These are phyloP conservation scores for Orchestia grillus DNA, from an alignment of 1,140 invertebrate genomes.

Conservation along the genomic window DNA sequence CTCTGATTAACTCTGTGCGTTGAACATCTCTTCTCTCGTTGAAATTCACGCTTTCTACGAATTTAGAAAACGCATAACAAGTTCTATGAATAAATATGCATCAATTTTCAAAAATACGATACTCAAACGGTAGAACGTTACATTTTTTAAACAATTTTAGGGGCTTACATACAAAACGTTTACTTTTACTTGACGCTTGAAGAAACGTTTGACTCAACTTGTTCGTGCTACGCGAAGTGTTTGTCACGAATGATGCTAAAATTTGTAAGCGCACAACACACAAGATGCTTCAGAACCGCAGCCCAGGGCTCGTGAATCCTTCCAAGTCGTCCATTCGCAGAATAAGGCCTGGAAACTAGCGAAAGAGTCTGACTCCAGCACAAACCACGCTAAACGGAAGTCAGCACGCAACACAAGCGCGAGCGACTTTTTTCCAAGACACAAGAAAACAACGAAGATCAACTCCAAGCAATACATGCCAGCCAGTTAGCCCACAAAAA, in stretches of 20 bases:
- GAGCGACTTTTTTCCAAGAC: neutral
- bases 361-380: neutral
- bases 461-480: neutral
- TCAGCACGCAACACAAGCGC: neutral
- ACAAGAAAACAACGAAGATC: neutral
- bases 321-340: too few relatives aligned
- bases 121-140: neutral
- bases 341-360: too few relatives aligned
- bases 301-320: too few relatives aligned
- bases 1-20: too few relatives aligned
- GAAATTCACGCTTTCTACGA: neutral
- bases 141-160: neutral
- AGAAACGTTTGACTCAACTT: neutral
- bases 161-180: neutral
- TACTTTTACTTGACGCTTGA: neutral
- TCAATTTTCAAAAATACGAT: neutral
- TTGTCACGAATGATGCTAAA: too few relatives aligned
- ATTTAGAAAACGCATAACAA: neutral
- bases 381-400: neutral
- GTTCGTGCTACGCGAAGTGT: too few relatives aligned
- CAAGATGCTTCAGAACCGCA: too few relatives aligned
- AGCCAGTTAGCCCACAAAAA: neutral
- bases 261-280: too few relatives aligned
- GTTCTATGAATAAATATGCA: neutral
- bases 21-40: neutral